Evolutionary conservation across 2,113 vertebrate species (phyloP).

Genomic region (Oryzias woworae): DNA sequence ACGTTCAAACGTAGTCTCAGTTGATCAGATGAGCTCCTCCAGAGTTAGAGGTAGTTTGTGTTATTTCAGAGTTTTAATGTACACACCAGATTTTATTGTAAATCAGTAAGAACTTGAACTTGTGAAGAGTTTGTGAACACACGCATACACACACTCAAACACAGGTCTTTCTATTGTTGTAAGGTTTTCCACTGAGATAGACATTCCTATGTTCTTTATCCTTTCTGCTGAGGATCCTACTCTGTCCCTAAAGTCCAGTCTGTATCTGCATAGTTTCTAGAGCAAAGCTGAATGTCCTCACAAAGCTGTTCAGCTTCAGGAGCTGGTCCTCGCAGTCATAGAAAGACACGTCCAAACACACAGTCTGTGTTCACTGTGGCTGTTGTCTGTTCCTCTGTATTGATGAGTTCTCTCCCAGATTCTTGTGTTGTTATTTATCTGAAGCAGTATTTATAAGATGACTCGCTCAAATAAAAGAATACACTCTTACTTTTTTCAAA

Average conservation of each 20-base stretch:
- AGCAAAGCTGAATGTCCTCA: too few relatives aligned
- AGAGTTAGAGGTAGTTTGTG: constrained; percentile 42
- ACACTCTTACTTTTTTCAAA: background rate
- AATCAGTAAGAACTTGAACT: constrained; percentile 38
- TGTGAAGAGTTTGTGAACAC: constrained; percentile 46
- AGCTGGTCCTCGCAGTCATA: too few relatives aligned
- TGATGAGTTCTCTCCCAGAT: constrained; percentile 29
- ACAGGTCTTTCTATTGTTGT: constrained; percentile 30
- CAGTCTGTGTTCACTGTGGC: background rate
- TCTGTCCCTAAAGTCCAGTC: too few relatives aligned
- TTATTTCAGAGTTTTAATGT: constrained; percentile 57
- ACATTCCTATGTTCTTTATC: too few relatives aligned
- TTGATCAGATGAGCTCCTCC: constrained; percentile 6
- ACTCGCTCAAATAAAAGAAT: constrained; percentile 50
- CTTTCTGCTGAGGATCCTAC: too few relatives aligned
- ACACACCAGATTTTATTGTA: constrained; percentile 58
- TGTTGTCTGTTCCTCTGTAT: constrained; percentile 25
- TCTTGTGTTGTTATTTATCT: constrained; percentile 43
- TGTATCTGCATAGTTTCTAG: too few relatives aligned
- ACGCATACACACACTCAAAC: constrained; percentile 7
- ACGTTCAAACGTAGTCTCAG: constrained; percentile 6
- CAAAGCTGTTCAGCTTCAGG: too few relatives aligned
- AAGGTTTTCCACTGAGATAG: too few relatives aligned
- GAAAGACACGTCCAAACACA: too few relatives aligned
- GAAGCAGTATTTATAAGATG: constrained; percentile 55